Evolutionary conservation across 2,797 vertebrate genomes (phyloP).

Genomic region (Carcharodon carcharias): DNA sequence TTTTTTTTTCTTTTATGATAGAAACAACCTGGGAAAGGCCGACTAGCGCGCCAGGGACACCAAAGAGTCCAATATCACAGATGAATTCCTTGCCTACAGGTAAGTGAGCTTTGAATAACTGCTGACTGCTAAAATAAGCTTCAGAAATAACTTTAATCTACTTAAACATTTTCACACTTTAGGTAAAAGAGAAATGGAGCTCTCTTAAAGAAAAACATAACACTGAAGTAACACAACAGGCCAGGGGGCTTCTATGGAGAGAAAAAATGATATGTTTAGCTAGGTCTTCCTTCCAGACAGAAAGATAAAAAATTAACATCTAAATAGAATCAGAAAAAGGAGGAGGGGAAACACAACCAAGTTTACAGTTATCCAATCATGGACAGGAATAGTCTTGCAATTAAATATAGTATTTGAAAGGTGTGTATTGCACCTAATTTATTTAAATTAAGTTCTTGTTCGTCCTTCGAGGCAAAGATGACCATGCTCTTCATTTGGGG

Average conservation of each 20-base stretch:
- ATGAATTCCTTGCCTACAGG: slow-evolving; percentile 80
- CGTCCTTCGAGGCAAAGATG: too few relatives aligned
- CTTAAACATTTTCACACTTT: background rate
- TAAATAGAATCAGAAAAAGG: background rate
- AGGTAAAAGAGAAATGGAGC: background rate
- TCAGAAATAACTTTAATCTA: background rate
- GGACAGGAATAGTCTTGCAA: background rate
- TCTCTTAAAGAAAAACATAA: background rate
- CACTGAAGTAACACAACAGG: background rate
- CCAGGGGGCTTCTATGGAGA: background rate
- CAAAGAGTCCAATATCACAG: slow-evolving; percentile 72
- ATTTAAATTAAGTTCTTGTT: too few relatives aligned
- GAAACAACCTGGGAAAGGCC: slow-evolving; percentile 96
- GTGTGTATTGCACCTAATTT: too few relatives aligned
- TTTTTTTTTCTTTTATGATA: slow-evolving; percentile 46
- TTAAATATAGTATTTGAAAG: background rate
- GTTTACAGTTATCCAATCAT: background rate
- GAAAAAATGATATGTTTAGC: background rate
- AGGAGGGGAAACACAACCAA: too few relatives aligned
- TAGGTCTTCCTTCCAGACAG: background rate
- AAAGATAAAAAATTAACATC: background rate
- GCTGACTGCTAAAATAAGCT: background rate
- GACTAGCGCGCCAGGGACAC: slow-evolving; percentile 74
- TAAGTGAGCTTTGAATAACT: slow-evolving; percentile 47
- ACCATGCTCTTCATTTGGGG: too few relatives aligned